Conservation (phyloP, 2,888 invertebrate species). For the Caradrina kadenii region DNA sequence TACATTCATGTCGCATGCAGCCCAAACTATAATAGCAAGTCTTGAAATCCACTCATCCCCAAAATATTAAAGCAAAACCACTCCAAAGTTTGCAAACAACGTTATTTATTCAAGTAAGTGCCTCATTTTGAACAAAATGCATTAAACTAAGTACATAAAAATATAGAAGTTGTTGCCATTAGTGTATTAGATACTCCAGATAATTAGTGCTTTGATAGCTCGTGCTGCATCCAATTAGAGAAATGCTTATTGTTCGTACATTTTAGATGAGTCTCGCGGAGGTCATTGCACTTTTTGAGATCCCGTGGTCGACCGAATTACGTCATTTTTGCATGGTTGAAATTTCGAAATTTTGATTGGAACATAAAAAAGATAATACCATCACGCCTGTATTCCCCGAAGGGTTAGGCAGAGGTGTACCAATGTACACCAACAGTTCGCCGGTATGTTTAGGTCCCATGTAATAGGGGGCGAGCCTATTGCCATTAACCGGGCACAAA, state of each 20-base stretch:
- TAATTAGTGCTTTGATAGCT: constrained; percentile 46
- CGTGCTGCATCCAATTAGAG: constrained; percentile 50
- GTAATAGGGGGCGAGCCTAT: too few species aligned
- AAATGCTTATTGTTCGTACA: constrained; percentile 41
- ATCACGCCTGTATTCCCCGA: too few species aligned
- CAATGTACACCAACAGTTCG: too few species aligned
- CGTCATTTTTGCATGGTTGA: too few species aligned
- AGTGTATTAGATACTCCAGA: constrained; percentile 39
- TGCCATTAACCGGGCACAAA: too few species aligned
- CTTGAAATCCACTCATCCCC: not conserved
- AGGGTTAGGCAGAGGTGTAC: too few species aligned
- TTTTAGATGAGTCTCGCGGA: constrained; percentile 46
- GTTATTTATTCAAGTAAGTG: constrained; percentile 22
- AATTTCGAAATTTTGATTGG: too few species aligned
- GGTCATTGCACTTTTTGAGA: constrained; percentile 42
- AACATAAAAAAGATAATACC: too few species aligned
- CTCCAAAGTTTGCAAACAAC: constrained; percentile 1
- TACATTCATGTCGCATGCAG: not conserved
- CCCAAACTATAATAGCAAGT: not conserved
- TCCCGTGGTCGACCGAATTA: not conserved
- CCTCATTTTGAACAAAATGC: constrained; percentile 21
- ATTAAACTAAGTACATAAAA: constrained; percentile 33
- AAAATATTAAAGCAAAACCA: constrained; percentile 24
- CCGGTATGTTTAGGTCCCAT: too few species aligned
- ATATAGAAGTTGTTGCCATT: constrained; percentile 11